Evolutionary conservation across 2,888 invertebrate genomes (phyloP).

Genomic region (Tuta absoluta): DNA sequence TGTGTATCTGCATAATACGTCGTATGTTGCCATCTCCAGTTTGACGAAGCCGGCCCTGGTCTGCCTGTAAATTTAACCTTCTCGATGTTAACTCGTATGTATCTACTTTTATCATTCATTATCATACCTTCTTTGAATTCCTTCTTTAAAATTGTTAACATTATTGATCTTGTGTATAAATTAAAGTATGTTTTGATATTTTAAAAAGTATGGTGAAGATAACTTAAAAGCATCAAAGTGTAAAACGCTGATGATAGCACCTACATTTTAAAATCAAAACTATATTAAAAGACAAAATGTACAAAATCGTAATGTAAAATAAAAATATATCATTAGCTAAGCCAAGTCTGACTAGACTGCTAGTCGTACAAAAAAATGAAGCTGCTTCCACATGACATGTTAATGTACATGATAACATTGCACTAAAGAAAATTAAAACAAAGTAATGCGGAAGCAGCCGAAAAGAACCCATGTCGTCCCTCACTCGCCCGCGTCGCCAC

Average conservation of each 20-base stretch:
- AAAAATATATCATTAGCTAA: not conserved
- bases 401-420: not conserved
- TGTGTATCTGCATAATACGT: not conserved
- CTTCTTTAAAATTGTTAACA: slow-evolving; percentile 13
- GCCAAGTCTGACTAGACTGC: not conserved
- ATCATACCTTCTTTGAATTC: slow-evolving; percentile 3
- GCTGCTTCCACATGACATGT: not conserved
- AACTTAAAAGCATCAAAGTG: no score
- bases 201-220: not conserved
- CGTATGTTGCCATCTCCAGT: not conserved
- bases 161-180: slow-evolving; percentile 10
- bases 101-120: slow-evolving; percentile 13
- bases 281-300: slow-evolving; percentile 28
- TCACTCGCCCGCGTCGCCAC: not conserved
- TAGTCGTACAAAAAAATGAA: not conserved
- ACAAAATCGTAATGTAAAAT: slow-evolving; percentile 29
- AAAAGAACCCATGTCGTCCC: not conserved
- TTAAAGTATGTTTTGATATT: not conserved
- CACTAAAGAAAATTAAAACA: not conserved
- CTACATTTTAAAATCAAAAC: not conserved
- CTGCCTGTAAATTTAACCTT: slow-evolving; percentile 7
- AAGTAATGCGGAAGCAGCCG: not conserved
- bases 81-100: slow-evolving; percentile 23
- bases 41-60: slow-evolving; percentile 10
- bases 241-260: not conserved